phyloP scores from a whole-genome alignment of 2,888 invertebrate genomes.

The Malachius bipustulatus region DNA sequence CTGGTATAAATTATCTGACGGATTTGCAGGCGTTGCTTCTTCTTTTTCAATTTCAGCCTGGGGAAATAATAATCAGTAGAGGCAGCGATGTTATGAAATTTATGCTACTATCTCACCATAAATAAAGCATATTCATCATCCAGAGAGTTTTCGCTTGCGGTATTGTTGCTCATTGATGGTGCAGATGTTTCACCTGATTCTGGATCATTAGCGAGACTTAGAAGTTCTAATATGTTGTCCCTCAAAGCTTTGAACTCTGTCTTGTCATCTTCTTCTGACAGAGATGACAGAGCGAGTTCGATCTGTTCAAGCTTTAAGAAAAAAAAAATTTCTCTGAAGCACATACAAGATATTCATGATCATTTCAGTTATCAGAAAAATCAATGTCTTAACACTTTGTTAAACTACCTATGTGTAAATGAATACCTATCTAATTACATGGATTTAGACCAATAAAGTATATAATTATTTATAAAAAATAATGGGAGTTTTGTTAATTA shows the following conservation, averaged over 20 bases:
- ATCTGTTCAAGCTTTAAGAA: conserved; percentile 59
- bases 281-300: conserved; percentile 42
- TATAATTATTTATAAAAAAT: no score
- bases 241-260: conserved; percentile 22
- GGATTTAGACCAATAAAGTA: no score
- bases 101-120: conserved; percentile 40
- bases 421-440: no score
- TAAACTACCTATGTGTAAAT: no score
- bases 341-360: no score
- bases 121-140: conserved; percentile 55
- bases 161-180: neutral
- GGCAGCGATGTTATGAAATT: neutral
- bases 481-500: no score
- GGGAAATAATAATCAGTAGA: no score
- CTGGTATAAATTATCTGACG: no score
- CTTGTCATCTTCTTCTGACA: conserved; percentile 40
- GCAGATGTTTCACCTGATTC: neutral
- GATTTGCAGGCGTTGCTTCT: neutral
- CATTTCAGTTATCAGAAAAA: no score
- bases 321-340: no score
- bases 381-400: no score
- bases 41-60: no score
- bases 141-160: conserved; percentile 20
- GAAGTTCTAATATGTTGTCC: conserved; percentile 22
- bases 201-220: conserved; percentile 18